Evolutionary conservation across 2,113 vertebrate species (phyloP).

Genomic region (Hemichromis elongatus): DNA sequence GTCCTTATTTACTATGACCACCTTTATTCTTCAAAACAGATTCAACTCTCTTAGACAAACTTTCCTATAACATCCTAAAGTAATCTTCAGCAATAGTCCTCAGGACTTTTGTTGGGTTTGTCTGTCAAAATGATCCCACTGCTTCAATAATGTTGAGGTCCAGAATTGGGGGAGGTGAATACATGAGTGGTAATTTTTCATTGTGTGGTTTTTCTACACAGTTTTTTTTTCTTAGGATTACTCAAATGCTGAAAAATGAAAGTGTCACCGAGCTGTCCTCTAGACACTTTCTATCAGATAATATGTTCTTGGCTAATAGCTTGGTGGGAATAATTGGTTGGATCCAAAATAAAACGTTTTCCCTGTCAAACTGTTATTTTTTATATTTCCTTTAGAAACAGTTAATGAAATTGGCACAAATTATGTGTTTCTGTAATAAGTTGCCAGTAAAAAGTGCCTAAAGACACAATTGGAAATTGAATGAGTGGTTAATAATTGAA

Average conservation of each 20-base stretch:
- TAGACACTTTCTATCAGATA: neutral
- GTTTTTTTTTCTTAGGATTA: neutral
- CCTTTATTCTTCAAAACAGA: neutral
- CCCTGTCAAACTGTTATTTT: neutral
- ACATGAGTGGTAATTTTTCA: neutral
- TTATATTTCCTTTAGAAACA: neutral
- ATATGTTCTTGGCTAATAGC: neutral
- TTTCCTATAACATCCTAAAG: neutral
- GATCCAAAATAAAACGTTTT: fast-evolving
- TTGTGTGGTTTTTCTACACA: neutral
- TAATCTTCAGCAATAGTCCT: neutral
- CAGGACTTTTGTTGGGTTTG: fast-evolving
- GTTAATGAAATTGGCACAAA: neutral
- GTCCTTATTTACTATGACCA: neutral
- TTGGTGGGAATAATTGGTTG: neutral
- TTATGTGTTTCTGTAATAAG: neutral
- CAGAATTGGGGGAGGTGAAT: neutral
- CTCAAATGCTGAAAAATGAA: neutral
- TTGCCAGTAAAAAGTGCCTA: neutral
- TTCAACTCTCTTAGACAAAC: neutral
- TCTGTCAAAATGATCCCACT: neutral
- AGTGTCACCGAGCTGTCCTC: neutral
- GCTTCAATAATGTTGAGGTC: neutral
- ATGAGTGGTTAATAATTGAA: neutral
- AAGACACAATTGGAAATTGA: neutral